Base-by-base conservation (phyloP, 2,113 vertebrate genomes). In the Potamarius usumacintae region DNA sequence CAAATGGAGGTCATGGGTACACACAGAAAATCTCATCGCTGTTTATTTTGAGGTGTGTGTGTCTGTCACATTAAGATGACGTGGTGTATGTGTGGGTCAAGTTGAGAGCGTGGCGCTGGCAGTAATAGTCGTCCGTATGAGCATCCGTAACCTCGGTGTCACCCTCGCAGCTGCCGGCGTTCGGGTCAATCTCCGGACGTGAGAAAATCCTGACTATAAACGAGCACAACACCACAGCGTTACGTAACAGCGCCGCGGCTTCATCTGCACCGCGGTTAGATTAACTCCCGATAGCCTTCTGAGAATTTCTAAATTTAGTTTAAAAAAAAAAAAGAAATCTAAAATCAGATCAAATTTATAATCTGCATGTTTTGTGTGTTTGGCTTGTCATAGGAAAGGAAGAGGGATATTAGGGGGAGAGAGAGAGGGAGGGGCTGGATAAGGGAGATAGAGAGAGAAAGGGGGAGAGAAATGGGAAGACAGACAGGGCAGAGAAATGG, bases 1-100 rank as follows among this genome's bases (percentile, higher is more conserved):
- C 95, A 96, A 92, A 93, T 85, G 91, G 88, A 91, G 95, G 95
- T 94, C 95, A 96, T 79, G 90, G 94, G 92, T 93, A 94, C 94
- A 91, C 92, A 94, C 93, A 92, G 93, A 91, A 94, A 94, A 94
- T 91, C 92, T 95, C 92, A 94, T 94, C 92, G 94, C 91, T 90
- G 94, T 93, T 92, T 93, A 90, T 71, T 67, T 50, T 76, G 72
- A 74, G 2, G 84, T 78, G 82, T 9, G 18, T 84, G 74, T 80
- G 78, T 72, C 17, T 79, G 62, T 22, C 57, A 84, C 79, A 57
- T 88, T 81, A 88, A 57, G 84, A 65, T 71, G 60, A 82, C 76
- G 83, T 48, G 62, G 87, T 84, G 63, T 69, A 65, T 74, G 30
- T 77, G 74, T 52, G 42, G 18, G 69, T 18, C 14, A 30, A 1